Evolutionary conservation across 2,113 vertebrate species (phyloP), one percentile per base, ranked within the genome.

Genomic region (Hippoglossus stenolepis): DNA sequence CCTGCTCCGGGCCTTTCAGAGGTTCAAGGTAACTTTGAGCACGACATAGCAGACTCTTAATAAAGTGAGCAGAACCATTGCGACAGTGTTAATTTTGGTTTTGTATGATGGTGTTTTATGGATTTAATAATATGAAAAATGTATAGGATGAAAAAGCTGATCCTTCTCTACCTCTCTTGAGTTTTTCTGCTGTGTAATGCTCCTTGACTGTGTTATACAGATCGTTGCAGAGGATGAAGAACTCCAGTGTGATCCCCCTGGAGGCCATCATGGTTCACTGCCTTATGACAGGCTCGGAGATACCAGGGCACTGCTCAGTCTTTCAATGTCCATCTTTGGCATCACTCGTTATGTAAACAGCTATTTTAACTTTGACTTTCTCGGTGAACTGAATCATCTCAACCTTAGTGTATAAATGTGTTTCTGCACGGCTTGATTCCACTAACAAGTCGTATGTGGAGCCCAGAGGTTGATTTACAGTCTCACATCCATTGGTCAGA

Each of bases 371-470:
- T 67, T 2, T 21, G 80, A 66, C 58, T 74, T 38, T 56, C 43
- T 56, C 49, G 18, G 61, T 31, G n/a, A 87, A 71, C 49, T 40
- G 38, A 73, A 77, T 64, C 23, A 70, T 69, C 57, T 70, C 54
- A 73, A 43, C 65, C 4, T 0, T 51, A 38, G 66, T 69, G 65
- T 68, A 61, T 66, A 17, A 69, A 77, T 73, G n/a, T 60, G 43
- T 66, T 79, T 87, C 67, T 63, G 74, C 79, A 58, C 58, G 83
- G 45, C 58, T 84, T 56, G 35, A 40, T 45, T 77, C 61, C 18
- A 38, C 71, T 70, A 79, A 82, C 77, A 47, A 74, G 75, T 81
- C 66, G 53, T 18, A 31, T 58, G 35, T 67, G 54, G 68, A 73
- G 72, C 57, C n/a, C 24, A 18, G 62, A 3, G 13, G 9, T 31